Evolutionary conservation across 2,888 invertebrate species (phyloP).

Genomic region (Baronia brevicornis): DNA sequence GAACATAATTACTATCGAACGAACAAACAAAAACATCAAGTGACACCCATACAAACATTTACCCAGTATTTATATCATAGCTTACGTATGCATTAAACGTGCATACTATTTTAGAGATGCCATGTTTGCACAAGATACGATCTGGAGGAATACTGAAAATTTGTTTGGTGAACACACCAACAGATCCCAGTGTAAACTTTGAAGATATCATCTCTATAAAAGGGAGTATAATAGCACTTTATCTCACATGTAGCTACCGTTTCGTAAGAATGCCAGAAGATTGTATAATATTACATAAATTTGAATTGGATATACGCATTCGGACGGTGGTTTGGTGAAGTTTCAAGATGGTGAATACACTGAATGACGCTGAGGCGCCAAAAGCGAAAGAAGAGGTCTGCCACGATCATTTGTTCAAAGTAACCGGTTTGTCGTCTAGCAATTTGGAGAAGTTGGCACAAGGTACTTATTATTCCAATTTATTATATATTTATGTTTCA

Average conservation of each 20-base stretch:
- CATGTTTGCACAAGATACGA: constrained; percentile 29
- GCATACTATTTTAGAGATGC: constrained; percentile 22
- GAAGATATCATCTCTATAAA: constrained; percentile 32
- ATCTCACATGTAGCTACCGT: constrained; percentile 18
- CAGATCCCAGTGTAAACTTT: constrained; percentile 38
- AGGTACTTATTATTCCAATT: constrained; percentile 34
- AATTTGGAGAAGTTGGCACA: constrained; percentile 60
- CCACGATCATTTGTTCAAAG: constrained; percentile 58
- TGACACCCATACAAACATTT: constrained; percentile 17
- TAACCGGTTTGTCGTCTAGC: constrained; percentile 55
- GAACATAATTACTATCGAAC: constrained; percentile 6
- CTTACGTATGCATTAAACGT: constrained; percentile 10
- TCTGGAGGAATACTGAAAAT: constrained; percentile 34
- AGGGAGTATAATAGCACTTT: constrained; percentile 15
- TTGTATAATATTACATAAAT: neutral
- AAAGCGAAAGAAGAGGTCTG: constrained; percentile 46
- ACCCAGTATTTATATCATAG: constrained; percentile 16
- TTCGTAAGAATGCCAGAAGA: constrained; percentile 16
- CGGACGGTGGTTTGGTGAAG: constrained; percentile 8
- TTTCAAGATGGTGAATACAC: constrained; percentile 33
- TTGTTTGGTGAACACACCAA: constrained; percentile 31
- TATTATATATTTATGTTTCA: neutral
- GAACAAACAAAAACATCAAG: constrained; percentile 16
- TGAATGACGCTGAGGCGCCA: constrained; percentile 38
- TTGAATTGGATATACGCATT: constrained; percentile 16